Base-by-base conservation (phyloP, 2,888 invertebrate species). In the Drosophila cracens region DNA sequence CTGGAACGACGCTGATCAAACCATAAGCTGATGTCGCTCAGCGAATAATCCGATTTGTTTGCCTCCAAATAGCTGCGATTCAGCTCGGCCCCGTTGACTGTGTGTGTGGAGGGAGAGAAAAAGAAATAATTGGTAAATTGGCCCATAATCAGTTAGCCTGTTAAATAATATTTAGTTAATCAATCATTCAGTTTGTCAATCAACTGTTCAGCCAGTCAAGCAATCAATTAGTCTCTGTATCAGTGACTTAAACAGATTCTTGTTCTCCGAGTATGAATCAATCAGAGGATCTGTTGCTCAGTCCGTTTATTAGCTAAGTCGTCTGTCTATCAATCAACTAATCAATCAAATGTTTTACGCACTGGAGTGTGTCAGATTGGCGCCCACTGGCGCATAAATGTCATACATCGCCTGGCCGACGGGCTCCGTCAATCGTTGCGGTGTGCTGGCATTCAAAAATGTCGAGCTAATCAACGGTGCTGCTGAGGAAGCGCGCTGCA, bases 51-150 rank as follows among this genome's bases (percentile, higher is more conserved):
- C 10, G 93, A 92, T 72, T 92, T 92, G 68, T 93, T 93, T 6
- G 93, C 93, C 61, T 93, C 93, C 78, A 93, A 82, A 69, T 92
- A 93, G 63, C 91, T 93, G 63, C 92, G 92, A 81, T 93, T 93
- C 18, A 93, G 72, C 31, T 93, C 93, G 33, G 92, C 92, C 16
- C 93, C 93, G 74, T 93, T 91, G 21, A 93, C 93, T 93, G 52
- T 5, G 80, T 68, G 36, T 34, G 21, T 5, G 31, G 33, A 11
- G 4, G 16, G 13, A 34, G 18, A 46, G 21, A 53, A 36, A 48
- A 21, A 48, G 1, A 49, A 4, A 16, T 29, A 33, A 21, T 46
- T 25, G 46, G 8, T 46, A 25, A 46, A 25, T 25, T 46, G 46
- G 16, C 25, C 25, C 46, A 16, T 25, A 46, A 25, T 8, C 8